Base-by-base conservation (phyloP, 2,888 invertebrate genomes). In the Ectemnius lituratus region DNA sequence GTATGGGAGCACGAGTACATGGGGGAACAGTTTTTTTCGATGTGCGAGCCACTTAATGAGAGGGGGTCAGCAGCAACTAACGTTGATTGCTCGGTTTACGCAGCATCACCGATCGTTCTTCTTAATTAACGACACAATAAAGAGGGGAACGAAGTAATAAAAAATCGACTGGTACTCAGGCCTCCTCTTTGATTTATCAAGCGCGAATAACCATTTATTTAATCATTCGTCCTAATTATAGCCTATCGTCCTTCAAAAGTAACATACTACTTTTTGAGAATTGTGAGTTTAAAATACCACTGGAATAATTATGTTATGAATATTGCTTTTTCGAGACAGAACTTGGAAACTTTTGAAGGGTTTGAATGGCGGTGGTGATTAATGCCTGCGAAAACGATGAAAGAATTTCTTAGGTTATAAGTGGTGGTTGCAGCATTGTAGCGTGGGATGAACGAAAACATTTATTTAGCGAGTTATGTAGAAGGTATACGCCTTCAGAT, bases 91-190 rank as follows among this genome's bases (percentile, higher is more conserved):
- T 52, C 67, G 75, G 70, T 82, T 80, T 82, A 73, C 79, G 73
- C 63, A 78, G 62, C 62, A 58, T 63, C 67, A 79, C 70, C 45
- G 67, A 76, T 82, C 75, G 79, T 79, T 73, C 71, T 28, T 11
- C 64, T 71, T 79, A 82, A 80, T 80, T 80, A 80, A 80, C 76
- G 73, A 67, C 69, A 58, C 62, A 70, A 79, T 82, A 81, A 81
- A 75, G 69, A 68, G 68, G 58, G 69, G 37, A 37, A 66, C 46
- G 45, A 62, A 60, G 58, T 27, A 52, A 52, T 62, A 73, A 72
- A 76, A 76, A 76, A 76, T 76, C 72, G 76, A 76, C 72, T 56
- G 65, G 59, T 59, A 63, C 67, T 76, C 60, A 18, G 67, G 37
- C 70, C 61, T 28, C 45, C 27, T 45, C 20, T 57, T 14, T 64